Conservation (phyloP, 2,113 vertebrate species). For the Furnarius figulus region DNA sequence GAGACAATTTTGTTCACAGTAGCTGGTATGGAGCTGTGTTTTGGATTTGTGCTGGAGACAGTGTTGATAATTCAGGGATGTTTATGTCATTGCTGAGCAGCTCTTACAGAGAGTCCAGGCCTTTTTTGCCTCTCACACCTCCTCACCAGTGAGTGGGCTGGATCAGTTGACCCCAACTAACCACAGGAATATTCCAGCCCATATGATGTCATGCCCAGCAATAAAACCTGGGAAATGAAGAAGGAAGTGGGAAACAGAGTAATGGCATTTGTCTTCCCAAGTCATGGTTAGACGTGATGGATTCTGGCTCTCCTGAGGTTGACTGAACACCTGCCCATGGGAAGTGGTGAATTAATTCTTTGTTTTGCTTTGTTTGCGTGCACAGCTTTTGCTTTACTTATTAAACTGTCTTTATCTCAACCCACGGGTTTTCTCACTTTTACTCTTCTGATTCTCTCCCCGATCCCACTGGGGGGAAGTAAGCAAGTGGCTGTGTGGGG, state of each 20-base stretch:
- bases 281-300: too few relatives aligned
- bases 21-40: background rate
- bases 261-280: background rate
- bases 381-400: background rate
- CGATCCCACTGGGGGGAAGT: rapidly evolving
- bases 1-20: background rate
- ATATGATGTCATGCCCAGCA: background rate
- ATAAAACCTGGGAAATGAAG: background rate
- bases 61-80: background rate
- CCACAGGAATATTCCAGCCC: background rate
- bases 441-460: background rate
- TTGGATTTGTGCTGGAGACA: background rate
- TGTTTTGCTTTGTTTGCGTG: background rate
- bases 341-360: background rate
- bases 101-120: background rate
- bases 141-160: background rate
- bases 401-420: background rate
- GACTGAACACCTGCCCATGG: background rate
- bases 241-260: background rate
- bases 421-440: background rate
- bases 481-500: rapidly evolving
- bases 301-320: background rate
- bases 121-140: background rate
- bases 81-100: background rate
- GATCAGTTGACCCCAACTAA: background rate